Evolutionary conservation across 1,140 invertebrate species (phyloP).

Genomic region (Drosophila carrolli): DNA sequence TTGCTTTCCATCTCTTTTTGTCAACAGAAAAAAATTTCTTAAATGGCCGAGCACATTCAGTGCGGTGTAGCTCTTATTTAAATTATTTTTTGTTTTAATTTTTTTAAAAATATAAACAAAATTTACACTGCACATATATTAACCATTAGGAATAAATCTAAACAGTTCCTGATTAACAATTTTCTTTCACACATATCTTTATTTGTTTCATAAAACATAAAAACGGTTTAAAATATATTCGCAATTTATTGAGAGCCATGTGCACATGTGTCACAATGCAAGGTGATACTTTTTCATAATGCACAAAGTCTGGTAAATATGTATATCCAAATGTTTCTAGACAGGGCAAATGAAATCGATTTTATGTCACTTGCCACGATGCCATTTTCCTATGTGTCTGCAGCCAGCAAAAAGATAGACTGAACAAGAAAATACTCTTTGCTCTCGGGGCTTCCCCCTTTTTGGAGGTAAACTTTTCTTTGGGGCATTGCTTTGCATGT

Average conservation of each 20-base stretch:
- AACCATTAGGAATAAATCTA: too few relatives aligned
- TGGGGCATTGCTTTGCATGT: constrained; percentile 61
- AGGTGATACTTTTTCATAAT: constrained; percentile 4
- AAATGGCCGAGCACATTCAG: constrained; percentile 13
- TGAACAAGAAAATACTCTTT: constrained; percentile 38
- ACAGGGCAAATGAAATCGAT: constrained; percentile 70
- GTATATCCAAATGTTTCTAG: constrained; percentile 27
- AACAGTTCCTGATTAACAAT: too few relatives aligned
- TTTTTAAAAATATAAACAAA: too few relatives aligned
- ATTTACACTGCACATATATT: too few relatives aligned
- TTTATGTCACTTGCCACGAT: constrained; percentile 73
- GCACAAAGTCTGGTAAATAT: constrained; percentile 30
- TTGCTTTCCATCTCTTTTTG: not conserved
- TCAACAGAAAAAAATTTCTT: not conserved
- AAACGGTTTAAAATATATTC: not conserved
- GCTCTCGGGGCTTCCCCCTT: constrained; percentile 10
- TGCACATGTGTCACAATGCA: not conserved
- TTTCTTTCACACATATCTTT: too few relatives aligned
- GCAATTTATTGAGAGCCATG: not conserved
- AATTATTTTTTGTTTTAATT: too few relatives aligned
- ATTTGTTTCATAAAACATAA: not conserved
- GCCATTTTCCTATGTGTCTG: constrained; percentile 38
- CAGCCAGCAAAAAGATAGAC: constrained; percentile 27
- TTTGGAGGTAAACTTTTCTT: constrained; percentile 67
- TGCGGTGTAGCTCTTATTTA: too few relatives aligned